phyloP scores from a whole-genome alignment of 2,113 vertebrate genomes.

The Pseudopodoces humilis region DNA sequence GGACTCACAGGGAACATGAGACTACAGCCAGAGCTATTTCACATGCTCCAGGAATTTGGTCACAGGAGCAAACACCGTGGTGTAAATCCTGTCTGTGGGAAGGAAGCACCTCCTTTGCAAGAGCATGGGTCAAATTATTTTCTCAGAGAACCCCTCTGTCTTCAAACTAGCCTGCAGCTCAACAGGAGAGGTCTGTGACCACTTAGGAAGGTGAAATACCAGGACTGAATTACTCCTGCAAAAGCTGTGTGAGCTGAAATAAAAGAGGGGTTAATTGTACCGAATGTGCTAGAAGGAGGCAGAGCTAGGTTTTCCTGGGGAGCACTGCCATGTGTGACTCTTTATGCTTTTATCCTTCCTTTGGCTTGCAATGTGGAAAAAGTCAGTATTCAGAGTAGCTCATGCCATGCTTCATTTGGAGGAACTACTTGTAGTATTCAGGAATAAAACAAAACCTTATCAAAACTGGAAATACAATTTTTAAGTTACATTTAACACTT shows the following conservation, averaged over 20 bases:
- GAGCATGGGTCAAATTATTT: background rate
- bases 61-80: background rate
- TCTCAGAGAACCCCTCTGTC: background rate
- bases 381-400: constrained; percentile 2
- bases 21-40: background rate
- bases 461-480: background rate
- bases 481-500: background rate
- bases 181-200: background rate
- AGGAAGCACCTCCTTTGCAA: background rate
- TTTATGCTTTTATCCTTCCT: constrained; percentile 5
- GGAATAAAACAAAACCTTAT: background rate
- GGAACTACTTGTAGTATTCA: background rate
- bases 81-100: background rate
- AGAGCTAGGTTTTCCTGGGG: constrained; percentile 4
- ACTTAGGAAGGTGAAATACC: background rate
- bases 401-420: background rate
- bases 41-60: constrained; percentile 15
- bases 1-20: background rate
- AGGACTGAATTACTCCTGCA: background rate
- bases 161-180: background rate
- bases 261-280: background rate
- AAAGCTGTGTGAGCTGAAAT: background rate
- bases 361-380: constrained; percentile 42
- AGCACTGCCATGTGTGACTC: constrained; percentile 28
- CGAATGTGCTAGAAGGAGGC: background rate